phyloP scores from a whole-genome alignment of 2,113 vertebrate species.

The Meriones unguiculatus region DNA sequence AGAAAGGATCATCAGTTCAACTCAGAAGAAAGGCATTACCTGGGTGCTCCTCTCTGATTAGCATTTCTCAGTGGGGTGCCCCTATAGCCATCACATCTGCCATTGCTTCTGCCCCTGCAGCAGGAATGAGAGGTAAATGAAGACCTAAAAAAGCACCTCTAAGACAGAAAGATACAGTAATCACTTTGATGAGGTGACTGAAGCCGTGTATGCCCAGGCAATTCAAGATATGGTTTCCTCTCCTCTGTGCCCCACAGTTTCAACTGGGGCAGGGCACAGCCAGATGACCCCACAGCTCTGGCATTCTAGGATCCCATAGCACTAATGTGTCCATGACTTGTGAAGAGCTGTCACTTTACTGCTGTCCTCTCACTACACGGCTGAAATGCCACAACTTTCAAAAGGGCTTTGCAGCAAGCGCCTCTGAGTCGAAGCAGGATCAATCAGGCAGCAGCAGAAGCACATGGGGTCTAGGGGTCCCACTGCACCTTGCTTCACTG shows the following conservation, averaged over 20 bases:
- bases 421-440: not conserved
- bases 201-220: not conserved
- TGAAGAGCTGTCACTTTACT: not conserved
- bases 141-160: not conserved
- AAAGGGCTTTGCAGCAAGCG: not conserved
- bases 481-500: not conserved
- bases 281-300: fast-evolving
- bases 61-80: not conserved
- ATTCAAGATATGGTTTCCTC: not conserved
- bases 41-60: not conserved
- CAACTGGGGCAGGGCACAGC: not conserved
- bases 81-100: not conserved
- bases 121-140: not conserved
- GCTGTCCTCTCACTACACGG: not conserved
- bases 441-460: not conserved
- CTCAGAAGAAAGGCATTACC: not conserved
- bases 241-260: not conserved
- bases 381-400: not conserved
- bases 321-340: not conserved
- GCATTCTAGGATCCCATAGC: not conserved
- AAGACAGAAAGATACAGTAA: not conserved
- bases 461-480: not conserved
- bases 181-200: not conserved
- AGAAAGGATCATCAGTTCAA: not conserved
- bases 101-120: not conserved